These are phyloP conservation scores for Anticlea derivata DNA, from an alignment of 2,888 invertebrate genomes.

Conservation along the genomic window DNA sequence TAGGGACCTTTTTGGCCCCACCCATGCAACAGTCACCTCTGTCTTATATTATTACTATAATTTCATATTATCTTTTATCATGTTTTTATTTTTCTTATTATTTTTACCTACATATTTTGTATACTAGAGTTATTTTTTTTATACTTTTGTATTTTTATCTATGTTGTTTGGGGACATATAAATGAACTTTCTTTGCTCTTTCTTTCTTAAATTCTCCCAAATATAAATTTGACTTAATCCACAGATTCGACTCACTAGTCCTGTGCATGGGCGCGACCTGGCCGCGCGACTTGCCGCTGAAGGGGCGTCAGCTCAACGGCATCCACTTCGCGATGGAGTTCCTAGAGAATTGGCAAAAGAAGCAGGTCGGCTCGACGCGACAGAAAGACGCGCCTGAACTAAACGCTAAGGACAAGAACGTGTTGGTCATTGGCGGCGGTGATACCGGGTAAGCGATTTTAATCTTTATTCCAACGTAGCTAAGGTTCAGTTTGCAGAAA, in stretches of 20 bases:
- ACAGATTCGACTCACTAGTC: slow-evolving; percentile 92
- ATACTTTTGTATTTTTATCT: no score
- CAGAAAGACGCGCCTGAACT: slow-evolving; percentile 79
- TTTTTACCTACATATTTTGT: no score
- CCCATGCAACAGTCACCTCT: no score
- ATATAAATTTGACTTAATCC: background rate
- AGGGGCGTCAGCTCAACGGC: slow-evolving; percentile 94
- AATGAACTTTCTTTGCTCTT: no score
- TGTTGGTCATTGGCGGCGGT: slow-evolving; percentile 94
- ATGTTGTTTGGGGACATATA: no score
- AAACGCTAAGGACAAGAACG: slow-evolving; percentile 96
- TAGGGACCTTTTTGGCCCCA: no score
- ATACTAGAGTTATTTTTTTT: no score
- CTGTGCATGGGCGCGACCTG: slow-evolving; percentile 97
- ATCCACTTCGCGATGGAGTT: slow-evolving; percentile 99
- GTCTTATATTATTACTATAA: no score
- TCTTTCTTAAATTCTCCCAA: no score
- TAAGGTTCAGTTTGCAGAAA: background rate
- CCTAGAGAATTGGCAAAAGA: slow-evolving; percentile 98
- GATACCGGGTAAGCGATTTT: slow-evolving; percentile 87
- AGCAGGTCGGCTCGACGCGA: slow-evolving; percentile 88
- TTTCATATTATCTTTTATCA: no score
- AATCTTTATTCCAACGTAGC: background rate
- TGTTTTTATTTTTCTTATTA: no score
- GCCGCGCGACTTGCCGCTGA: slow-evolving; percentile 95